Conservation (phyloP, 1,140 invertebrate species). For the Schlechtendalia chinensis region DNA sequence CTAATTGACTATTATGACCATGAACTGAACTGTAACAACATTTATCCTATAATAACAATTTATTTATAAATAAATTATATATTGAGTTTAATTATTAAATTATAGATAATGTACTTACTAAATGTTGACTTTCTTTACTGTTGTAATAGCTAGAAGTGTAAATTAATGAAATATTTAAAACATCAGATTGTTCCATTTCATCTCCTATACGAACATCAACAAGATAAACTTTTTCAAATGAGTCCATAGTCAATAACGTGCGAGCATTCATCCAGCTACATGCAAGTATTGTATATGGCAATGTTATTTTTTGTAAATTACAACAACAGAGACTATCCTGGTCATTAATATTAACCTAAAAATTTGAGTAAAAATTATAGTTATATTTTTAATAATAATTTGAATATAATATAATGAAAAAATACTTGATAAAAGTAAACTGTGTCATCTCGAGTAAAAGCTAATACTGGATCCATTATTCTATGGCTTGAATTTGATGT, state of each 20-base stretch:
- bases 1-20: constrained; percentile 75
- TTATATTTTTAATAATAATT: not conserved
- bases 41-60: constrained; percentile 64
- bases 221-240: constrained; percentile 80
- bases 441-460: constrained; percentile 76
- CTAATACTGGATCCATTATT: constrained; percentile 79
- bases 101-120: constrained; percentile 65
- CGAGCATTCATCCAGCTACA: constrained; percentile 86
- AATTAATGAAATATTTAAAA: constrained; percentile 80
- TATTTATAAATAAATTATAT: not conserved
- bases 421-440: constrained; percentile 80
- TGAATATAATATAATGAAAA: not conserved
- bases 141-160: constrained; percentile 93
- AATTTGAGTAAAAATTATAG: not conserved
- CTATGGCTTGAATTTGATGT: constrained; percentile 59
- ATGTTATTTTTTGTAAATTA: constrained; percentile 54
- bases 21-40: constrained; percentile 89
- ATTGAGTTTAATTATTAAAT: constrained; percentile 18
- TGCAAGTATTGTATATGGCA: constrained; percentile 57
- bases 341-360: constrained; percentile 47
- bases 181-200: constrained; percentile 78
- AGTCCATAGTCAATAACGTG: constrained; percentile 81
- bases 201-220: constrained; percentile 85
- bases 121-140: constrained; percentile 73
- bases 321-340: constrained; percentile 43